phyloP scores from a whole-genome alignment of 64 coral and sea anemone species.

The Pocillopora damicornis region DNA sequence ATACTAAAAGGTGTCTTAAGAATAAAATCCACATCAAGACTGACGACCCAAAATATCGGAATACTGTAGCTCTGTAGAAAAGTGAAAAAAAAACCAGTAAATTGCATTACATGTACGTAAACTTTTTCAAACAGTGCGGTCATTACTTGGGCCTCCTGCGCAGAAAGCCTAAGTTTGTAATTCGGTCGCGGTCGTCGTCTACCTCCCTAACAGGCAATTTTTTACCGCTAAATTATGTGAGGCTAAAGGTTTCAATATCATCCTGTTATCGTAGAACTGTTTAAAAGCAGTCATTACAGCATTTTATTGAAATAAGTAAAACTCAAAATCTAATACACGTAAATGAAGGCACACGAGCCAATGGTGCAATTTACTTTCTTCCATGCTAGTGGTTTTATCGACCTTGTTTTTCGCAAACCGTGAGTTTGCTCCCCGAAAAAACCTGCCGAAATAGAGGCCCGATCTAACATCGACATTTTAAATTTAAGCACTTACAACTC shows the following conservation, averaged over 20 bases:
- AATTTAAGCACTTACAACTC: background rate
- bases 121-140: constrained; percentile 11
- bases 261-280: constrained; percentile 3
- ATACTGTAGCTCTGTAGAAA: constrained; percentile 12
- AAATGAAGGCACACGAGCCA: constrained; percentile 7
- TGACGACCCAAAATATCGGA: constrained; percentile 8
- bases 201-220: background rate
- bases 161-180: constrained; percentile 9
- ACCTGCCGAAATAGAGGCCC: background rate
- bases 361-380: background rate
- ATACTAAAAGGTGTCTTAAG: background rate
- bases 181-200: constrained; percentile 13
- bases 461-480: background rate
- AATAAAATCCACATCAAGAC: constrained; percentile 6
- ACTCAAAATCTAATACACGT: background rate
- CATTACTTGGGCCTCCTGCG: constrained; percentile 1
- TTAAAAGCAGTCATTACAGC: background rate
- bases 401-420: constrained; percentile 12
- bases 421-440: background rate
- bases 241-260: background rate
- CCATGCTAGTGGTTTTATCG: constrained; percentile 4
- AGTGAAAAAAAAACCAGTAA: background rate
- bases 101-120: constrained; percentile 17
- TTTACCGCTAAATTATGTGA: background rate
- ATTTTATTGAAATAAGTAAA: background rate